phyloP scores from a whole-genome alignment of 1,140 invertebrate species.

The Araneus ventricosus region DNA sequence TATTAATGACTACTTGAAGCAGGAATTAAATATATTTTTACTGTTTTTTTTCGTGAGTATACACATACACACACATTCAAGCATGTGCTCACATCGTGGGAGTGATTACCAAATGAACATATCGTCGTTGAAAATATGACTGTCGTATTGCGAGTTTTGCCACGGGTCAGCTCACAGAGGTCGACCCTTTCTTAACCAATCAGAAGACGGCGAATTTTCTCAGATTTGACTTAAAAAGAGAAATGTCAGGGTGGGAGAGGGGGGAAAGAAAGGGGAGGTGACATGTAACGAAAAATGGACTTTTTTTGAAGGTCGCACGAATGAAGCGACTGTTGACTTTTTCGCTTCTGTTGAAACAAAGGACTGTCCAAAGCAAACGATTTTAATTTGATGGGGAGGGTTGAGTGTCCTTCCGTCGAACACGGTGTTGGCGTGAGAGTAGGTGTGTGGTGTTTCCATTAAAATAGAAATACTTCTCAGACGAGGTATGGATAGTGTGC shows the following conservation, averaged over 20 bases:
- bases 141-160: slow-evolving; percentile 2
- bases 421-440: not conserved
- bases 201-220: slow-evolving; percentile 2
- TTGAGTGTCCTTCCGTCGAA: slow-evolving; percentile 5
- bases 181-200: slow-evolving; percentile 33
- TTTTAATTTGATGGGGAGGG: slow-evolving; percentile 17
- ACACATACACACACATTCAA: not conserved
- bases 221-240: slow-evolving; percentile 47
- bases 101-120: slow-evolving; percentile 14
- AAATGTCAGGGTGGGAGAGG: not conserved
- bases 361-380: slow-evolving; percentile 1
- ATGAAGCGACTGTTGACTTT: slow-evolving; percentile 38
- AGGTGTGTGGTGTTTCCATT: slow-evolving; percentile 14
- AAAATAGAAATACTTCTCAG: not conserved
- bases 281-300: slow-evolving; percentile 26
- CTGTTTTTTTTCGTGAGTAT: not conserved
- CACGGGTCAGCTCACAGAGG: slow-evolving; percentile 36
- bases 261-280: not conserved
- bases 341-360: slow-evolving; percentile 45
- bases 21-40: slow-evolving; percentile 26
- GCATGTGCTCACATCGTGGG: not conserved
- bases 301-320: slow-evolving; percentile 54
- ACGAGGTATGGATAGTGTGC: not conserved
- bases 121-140: slow-evolving; percentile 5
- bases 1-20: slow-evolving; percentile 1